These are phyloP conservation scores for Echinarachnius parma DNA, from an alignment of 53 echinoderm and acorn worm species.

Conservation along the genomic window DNA sequence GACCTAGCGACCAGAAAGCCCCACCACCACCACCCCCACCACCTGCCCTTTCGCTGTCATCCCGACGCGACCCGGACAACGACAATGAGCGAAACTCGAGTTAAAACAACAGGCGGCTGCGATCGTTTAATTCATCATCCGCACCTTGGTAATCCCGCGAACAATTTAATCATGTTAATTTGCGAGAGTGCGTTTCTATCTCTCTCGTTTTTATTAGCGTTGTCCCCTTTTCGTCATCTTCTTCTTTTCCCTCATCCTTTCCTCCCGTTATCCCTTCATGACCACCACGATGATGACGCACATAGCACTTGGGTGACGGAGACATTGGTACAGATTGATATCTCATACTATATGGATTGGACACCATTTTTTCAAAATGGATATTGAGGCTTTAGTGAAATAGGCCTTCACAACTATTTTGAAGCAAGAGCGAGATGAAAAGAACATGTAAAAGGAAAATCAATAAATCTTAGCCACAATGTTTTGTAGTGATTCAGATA, in stretches of 20 bases:
- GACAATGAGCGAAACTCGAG: conserved; percentile 41
- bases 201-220: not conserved
- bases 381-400: no score
- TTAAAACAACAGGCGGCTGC: conserved; percentile 50
- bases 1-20: no score
- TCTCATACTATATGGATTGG: no score
- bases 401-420: no score
- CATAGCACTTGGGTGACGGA: no score
- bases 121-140: conserved; percentile 46
- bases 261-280: not conserved
- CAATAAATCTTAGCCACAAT: no score
- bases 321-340: no score
- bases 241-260: not conserved
- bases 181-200: conserved; percentile 50
- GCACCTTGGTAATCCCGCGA: conserved; percentile 50
- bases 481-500: no score
- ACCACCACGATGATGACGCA: no score
- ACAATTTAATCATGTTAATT: conserved; percentile 55
- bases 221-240: not conserved
- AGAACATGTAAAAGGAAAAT: no score
- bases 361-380: no score
- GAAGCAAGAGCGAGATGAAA: no score
- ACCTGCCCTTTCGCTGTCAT: conserved; percentile 32
- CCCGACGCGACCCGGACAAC: not conserved
- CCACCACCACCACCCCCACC: not conserved